These are phyloP conservation scores for Cynoglossus semilaevis DNA, from an alignment of 2,113 vertebrate genomes.

Conservation along the genomic window DNA sequence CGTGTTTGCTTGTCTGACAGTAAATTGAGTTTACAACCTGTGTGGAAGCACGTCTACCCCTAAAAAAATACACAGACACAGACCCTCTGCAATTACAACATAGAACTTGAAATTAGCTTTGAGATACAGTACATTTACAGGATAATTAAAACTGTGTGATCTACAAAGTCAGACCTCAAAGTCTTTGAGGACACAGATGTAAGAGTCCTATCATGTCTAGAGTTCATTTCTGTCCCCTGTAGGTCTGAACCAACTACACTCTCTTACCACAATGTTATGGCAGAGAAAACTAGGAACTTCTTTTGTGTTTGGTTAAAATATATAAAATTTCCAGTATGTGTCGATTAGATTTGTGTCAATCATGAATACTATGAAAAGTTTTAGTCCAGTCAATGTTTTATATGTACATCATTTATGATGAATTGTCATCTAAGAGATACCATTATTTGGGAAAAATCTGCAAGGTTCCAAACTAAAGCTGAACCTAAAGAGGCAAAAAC, in stretches of 20 bases:
- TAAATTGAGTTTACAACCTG: conserved; percentile 43
- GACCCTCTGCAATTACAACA: conserved; percentile 25
- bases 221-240: conserved; percentile 60
- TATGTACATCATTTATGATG: too few species aligned
- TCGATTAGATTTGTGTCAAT: too few species aligned
- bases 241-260: conserved; percentile 29
- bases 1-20: conserved; percentile 38
- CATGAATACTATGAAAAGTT: neutral
- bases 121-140: conserved; percentile 63
- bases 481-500: conserved; percentile 27
- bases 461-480: neutral
- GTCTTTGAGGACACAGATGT: conserved; percentile 70
- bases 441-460: neutral
- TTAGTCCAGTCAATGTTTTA: neutral
- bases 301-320: conserved; percentile 53
- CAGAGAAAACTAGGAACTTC: conserved; percentile 51
- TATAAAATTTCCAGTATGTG: too few species aligned
- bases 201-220: conserved; percentile 51
- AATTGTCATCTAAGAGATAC: neutral
- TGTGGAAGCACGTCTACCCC: neutral
- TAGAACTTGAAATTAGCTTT: conserved; percentile 45
- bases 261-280: conserved; percentile 59
- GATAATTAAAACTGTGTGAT: conserved; percentile 68
- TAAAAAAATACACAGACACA: conserved; percentile 12
- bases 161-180: conserved; percentile 70